Evolutionary conservation across 2,797 vertebrate genomes (phyloP), one percentile per base, ranked within the genome.

Genomic region (Gymnodraco acuticeps): DNA sequence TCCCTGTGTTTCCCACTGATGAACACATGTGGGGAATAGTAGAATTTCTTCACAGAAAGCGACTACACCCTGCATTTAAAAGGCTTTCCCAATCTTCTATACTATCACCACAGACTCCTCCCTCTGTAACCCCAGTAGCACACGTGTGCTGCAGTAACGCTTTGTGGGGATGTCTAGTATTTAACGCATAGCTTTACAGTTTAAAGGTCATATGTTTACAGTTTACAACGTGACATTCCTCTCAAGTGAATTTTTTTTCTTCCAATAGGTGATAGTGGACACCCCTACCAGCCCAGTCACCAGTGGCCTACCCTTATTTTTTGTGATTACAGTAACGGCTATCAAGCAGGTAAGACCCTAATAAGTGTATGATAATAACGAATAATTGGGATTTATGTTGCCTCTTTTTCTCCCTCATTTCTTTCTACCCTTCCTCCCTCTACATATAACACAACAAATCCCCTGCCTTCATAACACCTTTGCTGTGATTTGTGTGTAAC

Each of bases 231-330:
- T 70, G 20, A 2, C 10, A 2, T 75, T 68, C 77, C 20, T 52
- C 45, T 66, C 5, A 70, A 63, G 10, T 58, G 1, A 50, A 33
- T 64, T 42, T 38, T 61, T 5, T 5, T 11, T 12, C n/a, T 33
- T 10, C 58, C 31, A 43, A 11, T 79, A 99, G 98, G 97, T 99
- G 88, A 99, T 98, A 85, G 98, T 99, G 90, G 98, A 99, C 85
- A 99, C 98, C 64, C 98, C 98, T n/a, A 99, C 98, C 87, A 99
- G 98, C 91, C 98, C 98, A 0, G 96, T 99, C 89, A 99, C 98
- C 82, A 99, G 98, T 56, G 98, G 98, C 88, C 96, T 99, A 88
- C 98, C 98, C 0, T 96, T 99, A 88, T 99, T 99, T 94, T 99
- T 99, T 91, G 98, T 99, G 79, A 99, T 99, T 90, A 98, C 97